Base-by-base conservation (phyloP, 2,888 invertebrate genomes). In the Cremastinae sp. region DNA sequence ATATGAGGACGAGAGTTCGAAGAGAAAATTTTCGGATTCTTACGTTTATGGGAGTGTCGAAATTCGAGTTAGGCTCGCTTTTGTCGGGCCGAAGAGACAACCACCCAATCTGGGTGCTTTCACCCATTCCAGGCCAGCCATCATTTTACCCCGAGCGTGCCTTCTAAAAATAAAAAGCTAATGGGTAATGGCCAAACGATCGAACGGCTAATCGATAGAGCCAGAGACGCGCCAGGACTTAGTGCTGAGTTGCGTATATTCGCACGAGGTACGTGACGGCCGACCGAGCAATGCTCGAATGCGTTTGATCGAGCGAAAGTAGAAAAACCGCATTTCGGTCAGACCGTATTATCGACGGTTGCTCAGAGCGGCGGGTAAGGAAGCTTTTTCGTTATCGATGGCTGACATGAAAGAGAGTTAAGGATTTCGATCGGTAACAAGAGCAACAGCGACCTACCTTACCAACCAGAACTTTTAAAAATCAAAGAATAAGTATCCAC, bases 201-300 rank as follows among this genome's bases (percentile, higher is more conserved):
- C 85, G 84, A 86, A 86, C 64, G 81, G 64, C 77, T 79, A 83
- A 87, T 87, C 87, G 85, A 87, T 87, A 85, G 53, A 59, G 51
- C 47, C 80, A 72, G 76, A 78, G 74, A 79, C 38, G 65, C 51
- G 12, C 58, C 14, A 8, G 54, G 22, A 47, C 14, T 36, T 51
- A 41, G 28, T 34, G 4, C 9, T 18, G 8, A 53, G 36, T 41
- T 53, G 20, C 14, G 28, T 54, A 16, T 54, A 12, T 47, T 34
- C 34, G 28, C 74, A 22, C 1, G 53, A 12, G 75, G 59, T 38
- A 38, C 34, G 12, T 22, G 16, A 14, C 28, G 28, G 12, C 45
- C 12, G 65, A 16, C 16, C 8, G 22, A 41, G 14, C 36, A 4
- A 49, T 22, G 18, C 28, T 10, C 28, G 8, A 5, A 10, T 16